Base-by-base conservation (phyloP, 2,113 vertebrate species). In the Oryzias curvinotus region DNA sequence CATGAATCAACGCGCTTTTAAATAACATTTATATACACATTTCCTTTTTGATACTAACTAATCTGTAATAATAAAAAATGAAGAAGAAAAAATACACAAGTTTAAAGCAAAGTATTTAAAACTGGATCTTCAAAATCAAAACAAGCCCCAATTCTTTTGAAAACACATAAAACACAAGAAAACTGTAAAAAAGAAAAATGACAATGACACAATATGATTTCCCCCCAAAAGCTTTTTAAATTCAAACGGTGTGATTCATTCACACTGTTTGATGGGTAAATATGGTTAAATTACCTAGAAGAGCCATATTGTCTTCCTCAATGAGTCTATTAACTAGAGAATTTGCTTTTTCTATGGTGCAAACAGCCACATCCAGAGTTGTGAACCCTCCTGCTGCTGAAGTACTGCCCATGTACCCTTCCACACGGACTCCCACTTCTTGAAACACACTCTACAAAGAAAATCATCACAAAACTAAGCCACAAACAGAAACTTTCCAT, bases 341-440 rank as follows among this genome's bases (percentile, higher is more conserved):
- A 14, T 98, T 99, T 69, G 97, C 97, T 90, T 96, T 97, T 89
- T 99, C 96, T 55, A 98, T 98, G 71, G 97, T 99, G 86, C 97
- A 98, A 71, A 99, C 94, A 70, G 96, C 97, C 73, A 99, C 87
- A 71, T 98, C 96, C 84, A 98, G 68, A 0, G 91, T 82, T 59
- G 90, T 84, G 73, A 98, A 98, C 16, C 62, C 88, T 26, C 92
- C 88, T 53, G 92, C 66, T 21, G 96, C 94, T 25, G 95, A 93
- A 26, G 87, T 91, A 83, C 93, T 95, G 57, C 97, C 97, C 93
- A 98, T 96, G 70, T 98, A 98, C 43, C 95, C 96, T 58, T 94
- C 96, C 52, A 98, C 97, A 62, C 87, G 92, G 66, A 98, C 82
- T 64, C 94, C 94, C 53, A 91, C 93, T 80, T 97, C 96, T 87